Evolutionary conservation across 2,888 invertebrate species (phyloP).

Genomic region (Schizaphis graminum): DNA sequence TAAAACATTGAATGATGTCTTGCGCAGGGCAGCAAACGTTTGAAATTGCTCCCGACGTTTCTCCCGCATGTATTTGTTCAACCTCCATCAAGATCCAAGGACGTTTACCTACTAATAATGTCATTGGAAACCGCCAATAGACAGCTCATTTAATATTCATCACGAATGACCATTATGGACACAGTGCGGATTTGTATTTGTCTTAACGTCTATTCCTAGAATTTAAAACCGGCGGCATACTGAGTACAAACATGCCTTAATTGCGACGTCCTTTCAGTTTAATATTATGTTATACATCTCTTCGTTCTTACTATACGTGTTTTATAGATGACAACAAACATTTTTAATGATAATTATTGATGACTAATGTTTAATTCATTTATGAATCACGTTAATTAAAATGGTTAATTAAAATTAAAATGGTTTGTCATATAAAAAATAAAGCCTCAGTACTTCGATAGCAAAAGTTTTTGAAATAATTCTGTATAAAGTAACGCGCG

Average conservation of each 20-base stretch:
- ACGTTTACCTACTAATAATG: not conserved
- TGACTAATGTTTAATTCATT: not conserved
- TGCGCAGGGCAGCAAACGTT: not conserved
- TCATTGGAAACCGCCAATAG: slow-evolving; percentile 25
- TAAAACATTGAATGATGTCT: slow-evolving; percentile 31
- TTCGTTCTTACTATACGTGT: not conserved
- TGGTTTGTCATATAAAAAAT: not conserved
- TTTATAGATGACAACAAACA: not conserved
- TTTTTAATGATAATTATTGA: not conserved
- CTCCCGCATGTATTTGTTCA: slow-evolving; percentile 4
- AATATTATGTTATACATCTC: not conserved
- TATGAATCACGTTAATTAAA: not conserved
- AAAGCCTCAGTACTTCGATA: not conserved
- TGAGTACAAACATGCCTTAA: slow-evolving; percentile 19
- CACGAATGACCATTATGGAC: slow-evolving; percentile 18
- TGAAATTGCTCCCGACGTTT: not conserved
- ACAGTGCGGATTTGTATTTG: slow-evolving; percentile 26
- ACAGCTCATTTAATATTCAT: slow-evolving; percentile 55
- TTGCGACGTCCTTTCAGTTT: not conserved
- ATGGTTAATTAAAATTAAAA: not conserved
- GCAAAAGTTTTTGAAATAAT: not conserved
- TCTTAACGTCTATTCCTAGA: slow-evolving; percentile 7
- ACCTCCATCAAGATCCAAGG: not conserved
- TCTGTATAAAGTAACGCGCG: not conserved
- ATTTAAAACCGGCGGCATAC: not conserved